phyloP scores from a whole-genome alignment of 2,113 vertebrate species.

The Spea bombifrons region DNA sequence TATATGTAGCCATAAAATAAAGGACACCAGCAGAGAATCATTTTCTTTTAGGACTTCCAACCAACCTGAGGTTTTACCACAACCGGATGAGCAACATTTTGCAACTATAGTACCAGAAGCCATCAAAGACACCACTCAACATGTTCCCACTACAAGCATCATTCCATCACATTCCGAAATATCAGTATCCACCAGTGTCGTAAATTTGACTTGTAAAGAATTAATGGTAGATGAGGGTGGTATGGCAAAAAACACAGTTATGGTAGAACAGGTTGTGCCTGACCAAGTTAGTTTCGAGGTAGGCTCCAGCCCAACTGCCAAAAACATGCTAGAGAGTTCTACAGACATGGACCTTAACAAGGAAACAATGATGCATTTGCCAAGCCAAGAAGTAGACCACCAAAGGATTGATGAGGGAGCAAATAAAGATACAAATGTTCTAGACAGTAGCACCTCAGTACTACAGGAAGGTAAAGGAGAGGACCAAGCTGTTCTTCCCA shows the following conservation, averaged over 20 bases:
- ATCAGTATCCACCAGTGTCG: slow-evolving; percentile 1
- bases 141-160: slow-evolving; percentile 14
- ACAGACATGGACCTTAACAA: not conserved
- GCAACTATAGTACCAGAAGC: not conserved
- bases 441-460: not conserved
- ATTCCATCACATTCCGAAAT: not conserved
- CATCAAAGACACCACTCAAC: slow-evolving; percentile 20
- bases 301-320: not conserved
- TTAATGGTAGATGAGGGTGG: slow-evolving; percentile 49
- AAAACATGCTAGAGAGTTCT: not conserved
- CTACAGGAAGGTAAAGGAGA: not conserved
- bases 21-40: slow-evolving; percentile 44
- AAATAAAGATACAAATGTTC: not conserved
- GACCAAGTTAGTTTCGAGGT: slow-evolving; percentile 11
- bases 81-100: slow-evolving; percentile 5
- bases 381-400: slow-evolving; percentile 1
- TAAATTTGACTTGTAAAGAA: slow-evolving; percentile 48
- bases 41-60: slow-evolving; percentile 30
- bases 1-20: not conserved
- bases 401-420: not conserved
- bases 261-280: slow-evolving; percentile 50
- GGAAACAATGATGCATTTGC: not conserved
- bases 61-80: slow-evolving; percentile 20
- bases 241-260: slow-evolving; percentile 47
- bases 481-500: not conserved